Evolutionary conservation across 2,888 invertebrate species (phyloP).

Genomic region (Nasonovia ribisnigri): DNA sequence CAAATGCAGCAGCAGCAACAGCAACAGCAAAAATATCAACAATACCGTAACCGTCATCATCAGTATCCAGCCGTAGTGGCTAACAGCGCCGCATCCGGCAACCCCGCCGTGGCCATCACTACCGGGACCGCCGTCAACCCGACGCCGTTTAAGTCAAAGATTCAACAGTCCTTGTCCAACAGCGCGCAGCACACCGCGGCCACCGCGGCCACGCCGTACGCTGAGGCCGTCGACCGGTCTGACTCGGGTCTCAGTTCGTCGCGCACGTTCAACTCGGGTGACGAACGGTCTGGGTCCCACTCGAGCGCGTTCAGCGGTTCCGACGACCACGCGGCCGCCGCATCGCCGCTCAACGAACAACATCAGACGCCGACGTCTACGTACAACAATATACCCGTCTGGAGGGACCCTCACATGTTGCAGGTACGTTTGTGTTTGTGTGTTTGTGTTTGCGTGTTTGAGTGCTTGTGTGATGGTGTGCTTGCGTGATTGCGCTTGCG

Average conservation of each 20-base stretch:
- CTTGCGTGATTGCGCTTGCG: not conserved
- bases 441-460: not conserved
- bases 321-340: conserved; percentile 70
- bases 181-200: conserved; percentile 32
- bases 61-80: conserved; percentile 21
- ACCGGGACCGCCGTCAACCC: conserved; percentile 69
- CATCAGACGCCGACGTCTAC: conserved; percentile 64
- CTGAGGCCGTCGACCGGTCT: conserved; percentile 70
- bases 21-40: conserved; percentile 66
- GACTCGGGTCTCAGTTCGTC: conserved; percentile 83
- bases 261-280: conserved; percentile 77
- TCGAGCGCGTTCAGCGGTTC: conserved; percentile 82
- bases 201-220: conserved; percentile 69
- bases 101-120: conserved; percentile 43
- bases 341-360: conserved; percentile 46
- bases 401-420: conserved; percentile 75
- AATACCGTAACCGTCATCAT: conserved; percentile 64
- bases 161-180: conserved; percentile 67
- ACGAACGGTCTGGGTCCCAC: conserved; percentile 83
- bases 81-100: not conserved
- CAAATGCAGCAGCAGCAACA: conserved; percentile 68
- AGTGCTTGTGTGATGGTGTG: not conserved
- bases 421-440: conserved; percentile 69
- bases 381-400: conserved; percentile 70
- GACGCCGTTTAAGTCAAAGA: conserved; percentile 71